Percentiles rank a stretch among this genome's conserved stretches.
These are phyloP conservation scores for Cecropterus lyciades DNA, from an alignment of 1,140 invertebrate species.

Conservation along the genomic window DNA sequence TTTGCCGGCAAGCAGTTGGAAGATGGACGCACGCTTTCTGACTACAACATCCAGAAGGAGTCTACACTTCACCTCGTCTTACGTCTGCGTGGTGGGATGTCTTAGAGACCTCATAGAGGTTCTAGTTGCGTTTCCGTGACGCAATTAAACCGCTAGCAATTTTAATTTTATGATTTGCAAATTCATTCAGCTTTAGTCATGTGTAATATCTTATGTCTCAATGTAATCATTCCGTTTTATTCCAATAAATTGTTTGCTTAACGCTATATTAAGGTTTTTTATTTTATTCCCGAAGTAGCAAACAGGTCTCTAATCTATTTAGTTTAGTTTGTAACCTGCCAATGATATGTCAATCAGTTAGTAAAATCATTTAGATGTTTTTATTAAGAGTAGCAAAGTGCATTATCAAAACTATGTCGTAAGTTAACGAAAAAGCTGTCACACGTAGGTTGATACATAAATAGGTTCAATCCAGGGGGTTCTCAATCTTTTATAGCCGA, in stretches of 20 bases:
- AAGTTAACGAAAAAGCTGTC: too few relatives aligned
- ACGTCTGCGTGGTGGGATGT: too few relatives aligned
- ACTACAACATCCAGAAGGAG: too few relatives aligned
- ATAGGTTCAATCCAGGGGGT: too few relatives aligned
- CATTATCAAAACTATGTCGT: too few relatives aligned
- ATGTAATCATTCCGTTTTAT: conserved; percentile 55
- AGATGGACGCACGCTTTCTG: conserved; percentile 93
- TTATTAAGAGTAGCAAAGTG: too few relatives aligned
- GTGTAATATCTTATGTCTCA: conserved; percentile 39
- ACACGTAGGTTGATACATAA: too few relatives aligned
- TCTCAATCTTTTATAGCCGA: too few relatives aligned
- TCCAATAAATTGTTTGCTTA: conserved; percentile 45
- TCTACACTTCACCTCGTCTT: too few relatives aligned
- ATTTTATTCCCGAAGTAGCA: not conserved
- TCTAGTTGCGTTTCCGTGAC: conserved; percentile 91
- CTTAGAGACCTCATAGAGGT: conserved; percentile 90
- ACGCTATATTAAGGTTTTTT: conserved; percentile 9
- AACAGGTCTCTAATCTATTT: not conserved
- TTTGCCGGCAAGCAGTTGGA: conserved; percentile 89
- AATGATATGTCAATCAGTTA: not conserved
- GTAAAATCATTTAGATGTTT: too few relatives aligned
- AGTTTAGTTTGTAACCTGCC: not conserved
- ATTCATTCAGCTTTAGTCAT: conserved; percentile 2
- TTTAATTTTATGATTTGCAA: conserved; percentile 1
- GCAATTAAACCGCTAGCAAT: conserved; percentile 50